These are phyloP conservation scores for Archaeoteleia sp. DNA, from an alignment of 2,888 invertebrate genomes.

Conservation along the genomic window DNA sequence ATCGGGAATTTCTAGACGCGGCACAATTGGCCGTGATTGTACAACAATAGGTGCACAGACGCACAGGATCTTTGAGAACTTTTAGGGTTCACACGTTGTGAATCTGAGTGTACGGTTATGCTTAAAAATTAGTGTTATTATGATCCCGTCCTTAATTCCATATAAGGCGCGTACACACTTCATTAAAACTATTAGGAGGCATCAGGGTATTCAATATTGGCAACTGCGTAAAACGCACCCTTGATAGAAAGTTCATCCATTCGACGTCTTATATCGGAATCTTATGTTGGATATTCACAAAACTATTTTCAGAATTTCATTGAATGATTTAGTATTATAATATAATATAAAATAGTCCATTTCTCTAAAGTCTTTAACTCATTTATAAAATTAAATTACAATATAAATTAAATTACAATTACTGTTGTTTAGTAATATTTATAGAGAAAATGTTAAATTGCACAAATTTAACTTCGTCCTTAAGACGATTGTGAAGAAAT, in stretches of 20 bases:
- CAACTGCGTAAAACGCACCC: not conserved
- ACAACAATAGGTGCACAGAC: constrained; percentile 51
- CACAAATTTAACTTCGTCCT: constrained; percentile 9
- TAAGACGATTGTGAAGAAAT: constrained; percentile 55
- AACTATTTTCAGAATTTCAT: constrained; percentile 4
- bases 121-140: constrained; percentile 74
- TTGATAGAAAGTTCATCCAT: constrained; percentile 13
- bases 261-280: no score
- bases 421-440: not conserved
- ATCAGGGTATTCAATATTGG: constrained; percentile 61
- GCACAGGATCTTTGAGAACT: constrained; percentile 60
- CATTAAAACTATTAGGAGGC: constrained; percentile 73
- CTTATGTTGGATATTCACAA: no score
- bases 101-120: constrained; percentile 74
- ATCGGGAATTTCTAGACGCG: constrained; percentile 31
- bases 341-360: constrained; percentile 20
- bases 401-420: not conserved
- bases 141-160: constrained; percentile 62
- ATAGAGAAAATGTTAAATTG: constrained; percentile 3
- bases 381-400: not conserved
- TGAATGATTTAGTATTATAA: constrained; percentile 9
- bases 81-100: constrained; percentile 72
- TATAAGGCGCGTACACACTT: constrained; percentile 71
- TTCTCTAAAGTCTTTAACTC: not conserved
- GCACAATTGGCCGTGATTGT: constrained; percentile 44